Percentiles rank a stretch among this genome's conserved stretches.
Evolutionary conservation across 2,888 invertebrate species (phyloP).

Genomic region (Chorisops tibialis): DNA sequence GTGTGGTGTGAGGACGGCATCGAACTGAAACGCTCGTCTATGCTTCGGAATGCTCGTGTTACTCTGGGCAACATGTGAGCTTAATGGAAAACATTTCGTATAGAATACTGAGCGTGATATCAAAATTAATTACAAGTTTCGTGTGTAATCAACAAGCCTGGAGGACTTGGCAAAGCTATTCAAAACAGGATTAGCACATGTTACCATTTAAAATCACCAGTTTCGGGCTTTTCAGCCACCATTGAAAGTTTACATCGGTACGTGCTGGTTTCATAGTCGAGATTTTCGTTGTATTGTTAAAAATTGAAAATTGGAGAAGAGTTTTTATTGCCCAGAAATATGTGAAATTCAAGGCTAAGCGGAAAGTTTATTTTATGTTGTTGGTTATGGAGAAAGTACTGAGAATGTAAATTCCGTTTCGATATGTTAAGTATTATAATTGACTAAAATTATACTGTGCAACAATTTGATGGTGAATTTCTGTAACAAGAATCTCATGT

Average conservation of each 20-base stretch:
- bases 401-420: too few species aligned
- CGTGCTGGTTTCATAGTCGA: slow-evolving; percentile 14
- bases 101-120: slow-evolving; percentile 29
- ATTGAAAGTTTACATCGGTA: slow-evolving; percentile 24
- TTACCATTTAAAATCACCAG: slow-evolving; percentile 20
- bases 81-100: slow-evolving; percentile 26
- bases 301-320: too few species aligned
- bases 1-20: not conserved
- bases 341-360: too few species aligned
- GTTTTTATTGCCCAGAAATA: slow-evolving; percentile 6
- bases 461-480: too few species aligned
- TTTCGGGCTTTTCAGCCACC: slow-evolving; percentile 13
- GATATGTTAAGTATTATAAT: too few species aligned
- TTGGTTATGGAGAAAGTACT: too few species aligned
- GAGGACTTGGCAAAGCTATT: slow-evolving; percentile 8
- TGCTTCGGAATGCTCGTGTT: slow-evolving; percentile 1
- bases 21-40: not conserved
- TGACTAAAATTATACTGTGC: too few species aligned
- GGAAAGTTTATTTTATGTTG: too few species aligned
- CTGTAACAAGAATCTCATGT: too few species aligned
- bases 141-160: slow-evolving; percentile 30
- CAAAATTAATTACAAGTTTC: slow-evolving; percentile 31
- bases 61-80: slow-evolving; percentile 25
- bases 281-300: slow-evolving; percentile 4
- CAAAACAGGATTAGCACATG: slow-evolving; percentile 28